A percentile compares a stretch with the other conserved stretches of the same genome.
Conservation (phyloP, 1,140 invertebrate genomes). For the Ganaspis sp. region DNA sequence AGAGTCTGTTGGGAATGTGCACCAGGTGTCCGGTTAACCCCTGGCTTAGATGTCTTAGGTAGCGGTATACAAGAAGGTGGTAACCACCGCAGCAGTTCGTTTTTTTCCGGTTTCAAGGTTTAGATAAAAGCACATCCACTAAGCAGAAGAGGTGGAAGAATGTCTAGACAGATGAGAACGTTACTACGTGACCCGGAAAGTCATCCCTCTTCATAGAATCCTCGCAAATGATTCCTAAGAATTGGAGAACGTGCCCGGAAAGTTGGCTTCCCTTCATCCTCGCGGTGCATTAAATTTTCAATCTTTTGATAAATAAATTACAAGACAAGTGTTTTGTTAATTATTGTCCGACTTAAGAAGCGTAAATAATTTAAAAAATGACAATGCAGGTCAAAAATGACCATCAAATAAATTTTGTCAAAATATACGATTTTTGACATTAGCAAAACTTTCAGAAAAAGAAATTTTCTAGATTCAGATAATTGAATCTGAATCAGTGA, state of each 20-base stretch:
- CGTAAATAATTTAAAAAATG: too few relatives aligned
- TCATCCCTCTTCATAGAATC: slow-evolving; percentile 55
- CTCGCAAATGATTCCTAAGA: slow-evolving; percentile 56
- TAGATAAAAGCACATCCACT: slow-evolving; percentile 37
- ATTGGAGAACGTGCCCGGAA: slow-evolving; percentile 27
- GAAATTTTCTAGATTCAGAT: too few relatives aligned
- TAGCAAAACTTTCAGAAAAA: too few relatives aligned
- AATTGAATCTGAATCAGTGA: too few relatives aligned
- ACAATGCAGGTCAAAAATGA: too few relatives aligned
- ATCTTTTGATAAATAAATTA: too few relatives aligned
- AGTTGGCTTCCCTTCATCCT: not conserved
- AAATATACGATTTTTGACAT: too few relatives aligned
- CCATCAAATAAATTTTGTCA: too few relatives aligned
- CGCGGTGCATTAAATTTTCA: not conserved
- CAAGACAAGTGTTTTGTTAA: too few relatives aligned
- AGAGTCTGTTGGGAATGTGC: slow-evolving; percentile 71
- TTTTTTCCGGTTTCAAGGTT: slow-evolving; percentile 53
- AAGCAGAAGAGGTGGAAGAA: slow-evolving; percentile 45
- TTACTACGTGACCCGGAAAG: slow-evolving; percentile 63
- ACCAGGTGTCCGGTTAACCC: slow-evolving; percentile 73
- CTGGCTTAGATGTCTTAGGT: slow-evolving; percentile 69
- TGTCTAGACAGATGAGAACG: slow-evolving; percentile 57
- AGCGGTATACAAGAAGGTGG: slow-evolving; percentile 59
- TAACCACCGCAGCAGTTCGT: slow-evolving; percentile 56
- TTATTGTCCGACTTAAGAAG: too few relatives aligned